Conservation (phyloP, 1,140 invertebrate species). For the Drosophila elegans region DNA sequence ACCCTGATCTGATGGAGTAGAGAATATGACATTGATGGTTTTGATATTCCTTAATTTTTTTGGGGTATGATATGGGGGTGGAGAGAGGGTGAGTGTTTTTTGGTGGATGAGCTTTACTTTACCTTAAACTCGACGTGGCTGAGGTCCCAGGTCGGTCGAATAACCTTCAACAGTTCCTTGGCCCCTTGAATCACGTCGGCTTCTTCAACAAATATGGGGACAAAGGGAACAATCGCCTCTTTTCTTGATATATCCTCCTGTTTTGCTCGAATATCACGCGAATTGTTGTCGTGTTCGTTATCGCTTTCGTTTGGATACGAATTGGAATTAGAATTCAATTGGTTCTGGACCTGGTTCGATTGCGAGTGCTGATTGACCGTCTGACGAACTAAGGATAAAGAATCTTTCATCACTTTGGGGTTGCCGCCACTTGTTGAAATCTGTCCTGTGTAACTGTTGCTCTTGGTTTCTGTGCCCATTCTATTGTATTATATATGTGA, state of each 20-base stretch:
- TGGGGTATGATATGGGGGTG: too few species aligned
- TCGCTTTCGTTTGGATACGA: constrained; percentile 45
- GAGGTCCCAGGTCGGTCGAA: constrained; percentile 86
- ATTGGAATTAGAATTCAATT: constrained; percentile 52
- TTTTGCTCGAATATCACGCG: constrained; percentile 47
- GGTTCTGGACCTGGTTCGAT: constrained; percentile 63
- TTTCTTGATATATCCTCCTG: constrained; percentile 45
- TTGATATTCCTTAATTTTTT: neutral
- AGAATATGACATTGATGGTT: constrained; percentile 54
- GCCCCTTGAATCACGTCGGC: constrained; percentile 86
- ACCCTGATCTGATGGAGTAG: constrained; percentile 51
- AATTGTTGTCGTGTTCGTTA: constrained; percentile 40
- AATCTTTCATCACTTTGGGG: constrained; percentile 83
- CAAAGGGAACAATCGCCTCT: constrained; percentile 72
- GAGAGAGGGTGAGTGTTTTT: neutral
- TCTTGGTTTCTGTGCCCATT: constrained; percentile 84
- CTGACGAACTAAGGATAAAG: constrained; percentile 78
- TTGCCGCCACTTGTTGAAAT: constrained; percentile 83
- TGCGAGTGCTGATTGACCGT: constrained; percentile 71
- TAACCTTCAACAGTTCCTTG: constrained; percentile 85
- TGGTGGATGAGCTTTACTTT: constrained; percentile 45
- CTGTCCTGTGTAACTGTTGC: constrained; percentile 83
- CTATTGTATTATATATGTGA: constrained; percentile 80
- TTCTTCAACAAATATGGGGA: constrained; percentile 86
- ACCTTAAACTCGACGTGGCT: constrained; percentile 86